phyloP scores from a whole-genome alignment of 2,113 vertebrate genomes.

The Toxotes jaculatrix region DNA sequence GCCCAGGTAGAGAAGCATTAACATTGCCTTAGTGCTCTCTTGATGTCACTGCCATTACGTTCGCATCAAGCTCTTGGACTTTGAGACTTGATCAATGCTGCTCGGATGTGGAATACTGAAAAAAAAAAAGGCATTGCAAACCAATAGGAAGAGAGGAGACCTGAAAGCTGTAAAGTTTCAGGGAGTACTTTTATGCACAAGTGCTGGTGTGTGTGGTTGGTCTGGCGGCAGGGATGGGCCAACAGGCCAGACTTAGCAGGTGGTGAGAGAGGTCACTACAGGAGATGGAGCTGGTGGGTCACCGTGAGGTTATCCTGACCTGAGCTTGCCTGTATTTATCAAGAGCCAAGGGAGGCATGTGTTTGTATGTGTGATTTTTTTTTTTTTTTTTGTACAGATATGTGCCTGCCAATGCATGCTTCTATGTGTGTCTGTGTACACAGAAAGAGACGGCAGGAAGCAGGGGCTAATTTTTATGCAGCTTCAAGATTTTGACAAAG shows the following conservation, averaged over 20 bases:
- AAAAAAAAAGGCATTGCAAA: neutral
- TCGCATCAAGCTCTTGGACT: constrained; percentile 64
- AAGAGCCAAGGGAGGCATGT: constrained; percentile 70
- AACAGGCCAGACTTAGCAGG: constrained; percentile 68
- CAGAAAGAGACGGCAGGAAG: neutral
- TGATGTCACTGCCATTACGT: constrained; percentile 65
- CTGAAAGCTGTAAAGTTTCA: neutral
- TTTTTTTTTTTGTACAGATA: constrained; percentile 16
- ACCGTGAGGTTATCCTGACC: constrained; percentile 90
- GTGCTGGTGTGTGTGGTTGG: constrained; percentile 18
- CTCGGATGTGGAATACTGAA: constrained; percentile 13
- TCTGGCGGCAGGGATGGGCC: constrained; percentile 18
- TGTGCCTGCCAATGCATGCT: constrained; percentile 24
- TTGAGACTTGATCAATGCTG: constrained; percentile 59
- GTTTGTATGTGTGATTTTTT: constrained; percentile 22
- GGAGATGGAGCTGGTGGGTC: constrained; percentile 88
- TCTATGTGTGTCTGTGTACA: constrained; percentile 23
- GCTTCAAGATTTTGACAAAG: constrained; percentile 62
- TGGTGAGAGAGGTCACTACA: constrained; percentile 88
- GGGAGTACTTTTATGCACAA: neutral
- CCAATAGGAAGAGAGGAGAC: neutral
- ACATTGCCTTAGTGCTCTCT: constrained; percentile 63
- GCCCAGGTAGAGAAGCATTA: constrained; percentile 58
- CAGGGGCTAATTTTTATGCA: constrained; percentile 39
- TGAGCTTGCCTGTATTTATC: constrained; percentile 87